phyloP scores from a whole-genome alignment of 1,140 invertebrate genomes.

The Papilio xuthus region DNA sequence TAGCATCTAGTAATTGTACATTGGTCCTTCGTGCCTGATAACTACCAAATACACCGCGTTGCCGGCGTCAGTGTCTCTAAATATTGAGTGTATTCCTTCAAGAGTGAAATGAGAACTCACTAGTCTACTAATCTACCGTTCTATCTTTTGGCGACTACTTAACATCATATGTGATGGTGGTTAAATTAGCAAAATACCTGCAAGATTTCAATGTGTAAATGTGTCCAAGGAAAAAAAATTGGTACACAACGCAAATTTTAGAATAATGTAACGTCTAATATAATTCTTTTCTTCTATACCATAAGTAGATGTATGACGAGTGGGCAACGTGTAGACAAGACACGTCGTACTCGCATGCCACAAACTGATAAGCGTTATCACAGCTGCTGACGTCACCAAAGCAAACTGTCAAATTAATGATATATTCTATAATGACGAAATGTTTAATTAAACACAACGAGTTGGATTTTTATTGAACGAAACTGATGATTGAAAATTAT shows the following conservation, averaged over 20 bases:
- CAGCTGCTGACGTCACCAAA: neutral
- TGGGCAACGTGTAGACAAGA: neutral
- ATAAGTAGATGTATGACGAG: constrained; percentile 20
- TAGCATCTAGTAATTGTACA: neutral
- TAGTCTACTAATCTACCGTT: too few species aligned
- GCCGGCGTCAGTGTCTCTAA: too few species aligned
- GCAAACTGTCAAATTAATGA: constrained; percentile 11
- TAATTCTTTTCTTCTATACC: too few species aligned
- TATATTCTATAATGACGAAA: constrained; percentile 11
- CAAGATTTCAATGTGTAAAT: too few species aligned
- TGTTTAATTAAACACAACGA: neutral
- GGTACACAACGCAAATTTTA: too few species aligned
- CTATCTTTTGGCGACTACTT: too few species aligned
- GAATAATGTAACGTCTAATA: neutral
- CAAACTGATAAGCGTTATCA: constrained; percentile 12
- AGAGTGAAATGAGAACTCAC: too few species aligned
- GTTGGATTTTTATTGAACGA: neutral
- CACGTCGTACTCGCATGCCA: constrained; percentile 17
- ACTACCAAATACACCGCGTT: too few species aligned
- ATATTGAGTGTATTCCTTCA: too few species aligned
- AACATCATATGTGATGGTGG: too few species aligned
- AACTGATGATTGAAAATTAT: neutral
- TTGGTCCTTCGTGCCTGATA: constrained; percentile 45
- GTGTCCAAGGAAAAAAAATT: too few species aligned
- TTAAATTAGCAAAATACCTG: too few species aligned